phyloP scores from a whole-genome alignment of 2,113 vertebrate species.

The Mystacornis crossleyi region DNA sequence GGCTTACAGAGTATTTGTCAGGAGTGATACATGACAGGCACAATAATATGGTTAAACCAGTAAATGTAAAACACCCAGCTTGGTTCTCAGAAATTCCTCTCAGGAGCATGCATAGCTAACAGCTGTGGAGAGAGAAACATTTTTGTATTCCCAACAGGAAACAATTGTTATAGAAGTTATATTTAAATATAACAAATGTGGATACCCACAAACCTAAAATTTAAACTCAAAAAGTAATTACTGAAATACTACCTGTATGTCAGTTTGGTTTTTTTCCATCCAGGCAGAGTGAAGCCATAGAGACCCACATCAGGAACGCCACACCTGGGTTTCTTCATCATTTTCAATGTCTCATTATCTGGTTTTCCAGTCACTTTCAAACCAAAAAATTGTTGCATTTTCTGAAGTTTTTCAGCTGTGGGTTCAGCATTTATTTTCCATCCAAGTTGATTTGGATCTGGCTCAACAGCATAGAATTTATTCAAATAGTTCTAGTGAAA shows the following conservation, averaged over 20 bases:
- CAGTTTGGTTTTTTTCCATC: conserved; percentile 72
- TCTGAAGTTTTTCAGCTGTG: conserved; percentile 52
- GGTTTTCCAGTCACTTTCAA: conserved; percentile 74
- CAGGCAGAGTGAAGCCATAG: conserved; percentile 72
- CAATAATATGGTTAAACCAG: not conserved
- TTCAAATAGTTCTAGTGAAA: conserved; percentile 69
- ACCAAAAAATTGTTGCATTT: conserved; percentile 81
- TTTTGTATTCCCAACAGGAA: not conserved
- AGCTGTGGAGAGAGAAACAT: not conserved
- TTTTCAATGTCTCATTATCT: conserved; percentile 68
- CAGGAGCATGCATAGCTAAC: not conserved
- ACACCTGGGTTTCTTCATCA: conserved; percentile 76
- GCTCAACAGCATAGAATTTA: conserved; percentile 70
- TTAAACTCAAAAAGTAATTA: not conserved
- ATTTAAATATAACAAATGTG: not conserved
- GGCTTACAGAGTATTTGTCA: not conserved
- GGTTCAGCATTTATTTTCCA: conserved; percentile 54
- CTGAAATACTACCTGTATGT: conserved; percentile 77
- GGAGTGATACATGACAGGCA: not conserved
- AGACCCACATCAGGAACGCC: conserved; percentile 76
- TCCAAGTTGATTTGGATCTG: conserved; percentile 48
- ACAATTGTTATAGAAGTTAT: not conserved
- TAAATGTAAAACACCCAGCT: not conserved
- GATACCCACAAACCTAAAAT: not conserved
- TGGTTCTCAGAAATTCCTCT: not conserved